Evolutionary conservation across 64 coral and sea anemone species (phyloP), one percentile per base, ranked within the genome.

Genomic region (Astreopora myriophthalma): DNA sequence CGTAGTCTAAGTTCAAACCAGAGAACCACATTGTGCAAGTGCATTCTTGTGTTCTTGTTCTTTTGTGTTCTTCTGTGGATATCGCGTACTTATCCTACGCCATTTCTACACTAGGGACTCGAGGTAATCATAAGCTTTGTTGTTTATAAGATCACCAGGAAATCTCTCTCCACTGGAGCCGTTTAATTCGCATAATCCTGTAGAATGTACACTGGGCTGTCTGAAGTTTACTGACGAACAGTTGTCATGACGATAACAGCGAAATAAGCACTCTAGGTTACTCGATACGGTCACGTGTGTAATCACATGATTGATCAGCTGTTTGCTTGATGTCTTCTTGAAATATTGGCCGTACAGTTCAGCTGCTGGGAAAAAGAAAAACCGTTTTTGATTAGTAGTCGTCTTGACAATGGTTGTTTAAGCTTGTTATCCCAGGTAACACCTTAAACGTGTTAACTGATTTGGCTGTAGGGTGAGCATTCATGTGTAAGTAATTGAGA

Each of bases 151-250:
- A 34, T 87, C 66, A 12, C 25, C 39, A 28, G 85, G 85, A 74
- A 71, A 87, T 34, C 63, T 22, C 26, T 13, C 20, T 48, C 7
- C 66, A 19, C 28, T 48, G 16, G 65, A 36, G 17, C 23, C 39
- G 22, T 73, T 87, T 51, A 87, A 57, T 38, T 87, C 85, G 48
- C 85, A 87, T 8, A 73, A 12, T 28, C 25, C 35, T 17, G 37
- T 22, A 19, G 1, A 46, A 38, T 33, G 76, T 34, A 24, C 0
- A 12, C 13, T 3, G 0, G 11, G 34, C 2, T 19, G 83, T 42
- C 28, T 67, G 26, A 69, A 44, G n/a, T 87, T 87, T 5, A 87
- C 85, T n/a, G 85, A 87, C 24, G 20, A 35, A 36, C 85, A 87
- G 3, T 74, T 57, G 10, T 28, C 6, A 20, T 70, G 17, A 8